A percentile compares a stretch with the other conserved stretches of the same genome.
Conservation (phyloP, 2,113 vertebrate species). For the Galemys pyrenaicus region DNA sequence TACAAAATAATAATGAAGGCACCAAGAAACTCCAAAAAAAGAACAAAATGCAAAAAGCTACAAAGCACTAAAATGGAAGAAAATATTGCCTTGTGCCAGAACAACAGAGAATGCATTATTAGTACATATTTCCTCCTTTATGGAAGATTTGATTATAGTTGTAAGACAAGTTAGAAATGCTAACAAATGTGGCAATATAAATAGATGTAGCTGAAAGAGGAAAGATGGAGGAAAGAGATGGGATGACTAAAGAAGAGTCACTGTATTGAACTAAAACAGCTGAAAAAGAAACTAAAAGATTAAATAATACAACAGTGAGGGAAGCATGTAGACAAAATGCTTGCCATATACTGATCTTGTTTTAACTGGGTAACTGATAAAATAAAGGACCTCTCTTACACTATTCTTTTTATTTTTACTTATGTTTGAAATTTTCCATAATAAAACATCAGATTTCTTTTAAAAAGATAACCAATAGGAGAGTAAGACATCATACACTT, state of each 20-base stretch:
- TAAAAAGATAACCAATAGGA: neutral
- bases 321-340: neutral
- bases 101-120: neutral
- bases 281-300: neutral
- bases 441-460: neutral
- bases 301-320: neutral
- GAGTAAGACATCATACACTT: neutral
- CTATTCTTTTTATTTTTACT: neutral
- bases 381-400: neutral
- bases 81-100: neutral
- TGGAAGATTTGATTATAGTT: neutral
- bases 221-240: neutral
- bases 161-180: neutral
- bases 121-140: neutral
- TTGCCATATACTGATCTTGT: neutral
- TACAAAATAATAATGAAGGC: neutral
- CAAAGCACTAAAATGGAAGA: neutral
- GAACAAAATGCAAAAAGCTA: neutral
- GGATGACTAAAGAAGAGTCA: neutral
- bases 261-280: neutral
- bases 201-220: neutral
- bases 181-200: neutral
- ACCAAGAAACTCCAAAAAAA: neutral
- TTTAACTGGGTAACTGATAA: neutral
- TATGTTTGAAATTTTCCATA: slow-evolving; percentile 8